Percentiles rank a stretch among this genome's conserved stretches.
Evolutionary conservation across 2,113 vertebrate genomes (phyloP).

Genomic region (Catharus minimus): DNA sequence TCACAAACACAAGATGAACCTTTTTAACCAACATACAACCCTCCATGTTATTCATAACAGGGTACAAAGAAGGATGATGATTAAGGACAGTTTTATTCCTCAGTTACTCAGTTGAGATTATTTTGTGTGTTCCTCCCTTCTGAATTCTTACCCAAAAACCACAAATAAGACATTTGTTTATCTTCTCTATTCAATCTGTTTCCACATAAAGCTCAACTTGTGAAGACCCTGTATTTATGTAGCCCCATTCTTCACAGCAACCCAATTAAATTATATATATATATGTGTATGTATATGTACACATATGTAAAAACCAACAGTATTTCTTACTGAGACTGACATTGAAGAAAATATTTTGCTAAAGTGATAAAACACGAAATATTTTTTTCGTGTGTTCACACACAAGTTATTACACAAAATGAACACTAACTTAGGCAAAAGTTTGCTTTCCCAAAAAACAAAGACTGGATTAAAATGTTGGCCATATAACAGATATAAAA

Average conservation of each 20-base stretch:
- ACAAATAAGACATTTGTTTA: background rate
- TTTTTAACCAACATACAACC: background rate
- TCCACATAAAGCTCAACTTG: background rate
- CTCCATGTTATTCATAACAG: background rate
- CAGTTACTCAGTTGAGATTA: background rate
- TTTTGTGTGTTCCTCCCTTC: background rate
- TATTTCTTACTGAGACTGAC: no score
- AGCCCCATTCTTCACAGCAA: background rate
- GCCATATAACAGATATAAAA: background rate
- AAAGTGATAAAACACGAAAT: no score
- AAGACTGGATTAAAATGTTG: background rate
- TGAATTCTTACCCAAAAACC: background rate
- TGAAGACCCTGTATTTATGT: background rate
- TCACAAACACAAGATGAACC: background rate
- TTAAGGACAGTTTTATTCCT: background rate
- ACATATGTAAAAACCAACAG: no score
- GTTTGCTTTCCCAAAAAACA: background rate
- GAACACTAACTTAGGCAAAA: background rate
- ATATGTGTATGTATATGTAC: no score
- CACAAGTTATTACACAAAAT: background rate
- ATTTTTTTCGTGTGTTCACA: background rate
- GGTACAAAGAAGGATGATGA: background rate
- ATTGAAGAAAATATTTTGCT: no score
- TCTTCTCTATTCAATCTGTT: background rate
- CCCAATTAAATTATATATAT: background rate